These are phyloP conservation scores for Pachymerium ferrugineum DNA, from an alignment of 2,888 invertebrate genomes.

Conservation along the genomic window DNA sequence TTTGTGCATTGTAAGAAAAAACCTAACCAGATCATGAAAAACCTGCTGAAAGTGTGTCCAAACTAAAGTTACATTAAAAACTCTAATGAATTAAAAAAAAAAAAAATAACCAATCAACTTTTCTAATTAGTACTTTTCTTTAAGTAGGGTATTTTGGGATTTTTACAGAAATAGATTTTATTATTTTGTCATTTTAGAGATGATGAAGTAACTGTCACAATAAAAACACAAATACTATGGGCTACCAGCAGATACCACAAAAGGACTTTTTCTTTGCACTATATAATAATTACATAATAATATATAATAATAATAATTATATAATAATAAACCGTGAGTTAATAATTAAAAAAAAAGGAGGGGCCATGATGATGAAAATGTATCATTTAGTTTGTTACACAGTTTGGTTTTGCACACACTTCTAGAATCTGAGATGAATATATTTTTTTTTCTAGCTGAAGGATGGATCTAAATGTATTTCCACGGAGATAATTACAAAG, in stretches of 20 bases:
- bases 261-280: conserved; percentile 12
- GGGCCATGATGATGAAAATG: conserved; percentile 15
- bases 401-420: conserved; percentile 19
- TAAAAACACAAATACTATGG: conserved; percentile 23
- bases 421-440: not conserved
- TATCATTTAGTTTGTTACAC: conserved; percentile 16
- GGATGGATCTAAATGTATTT: not conserved
- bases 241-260: conserved; percentile 30
- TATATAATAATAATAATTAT: conserved; percentile 12
- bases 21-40: conserved; percentile 5
- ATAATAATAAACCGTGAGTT: too few relatives aligned
- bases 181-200: conserved; percentile 11
- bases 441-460: not conserved
- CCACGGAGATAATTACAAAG: not conserved
- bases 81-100: not conserved
- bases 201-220: conserved; percentile 2
- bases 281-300: conserved; percentile 22
- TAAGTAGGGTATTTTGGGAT: not conserved
- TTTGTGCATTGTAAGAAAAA: conserved; percentile 13
- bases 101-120: not conserved
- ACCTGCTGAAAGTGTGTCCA: conserved; percentile 23
- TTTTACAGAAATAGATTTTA: conserved; percentile 25
- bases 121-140: not conserved
- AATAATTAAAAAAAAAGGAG: not conserved
- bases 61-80: conserved; percentile 14